Base-by-base conservation (phyloP, 2,888 invertebrate species). In the Idaea dimidiata region DNA sequence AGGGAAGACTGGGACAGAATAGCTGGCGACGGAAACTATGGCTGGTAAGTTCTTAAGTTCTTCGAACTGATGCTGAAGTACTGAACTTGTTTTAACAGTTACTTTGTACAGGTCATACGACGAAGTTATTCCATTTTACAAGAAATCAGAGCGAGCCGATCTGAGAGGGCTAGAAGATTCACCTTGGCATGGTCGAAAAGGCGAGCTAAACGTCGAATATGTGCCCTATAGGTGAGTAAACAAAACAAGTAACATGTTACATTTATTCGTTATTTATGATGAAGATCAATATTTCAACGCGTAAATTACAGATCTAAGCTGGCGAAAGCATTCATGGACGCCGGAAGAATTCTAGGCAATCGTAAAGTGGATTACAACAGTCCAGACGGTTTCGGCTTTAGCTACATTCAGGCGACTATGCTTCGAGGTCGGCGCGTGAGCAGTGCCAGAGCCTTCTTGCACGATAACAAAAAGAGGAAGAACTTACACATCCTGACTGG, bases 281-380 rank as follows among this genome's bases (percentile, higher is more conserved):
- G 8, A 43, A 43, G 14, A 10, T 43, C 0, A 8, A 10, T 43
- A 1, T 33, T 33, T 2, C 7, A 14, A 43, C 1, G 16, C 17
- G 10, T 8, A 10, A 3, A 8, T 84, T 83, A 24, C 82, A 91
- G 91, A 65, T 86, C 91, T 0, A 88, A 93, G 73, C 87, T 96
- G 1, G 94, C 95, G 0, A 93, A 94, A 55, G 94, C 95, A 0
- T 95, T 96, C 73, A 83, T 97, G 6, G 89, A 95, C 56, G 94
- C 95, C 0, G 95, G 94, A 0, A 83, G 91, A 64, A 88, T 95
- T 69, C 86, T 94, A 60, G 96, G 96, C 0, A 93, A 95, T 65
- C 93, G 94, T 1, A 87, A 93, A 71, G 93, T 94, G 5, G 96
- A 97, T 79, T 95, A 96, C 80, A 96, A 96, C 80, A 95, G 94